These are phyloP conservation scores for Falco berigora DNA, from an alignment of 2,797 vertebrate genomes.

Conservation along the genomic window DNA sequence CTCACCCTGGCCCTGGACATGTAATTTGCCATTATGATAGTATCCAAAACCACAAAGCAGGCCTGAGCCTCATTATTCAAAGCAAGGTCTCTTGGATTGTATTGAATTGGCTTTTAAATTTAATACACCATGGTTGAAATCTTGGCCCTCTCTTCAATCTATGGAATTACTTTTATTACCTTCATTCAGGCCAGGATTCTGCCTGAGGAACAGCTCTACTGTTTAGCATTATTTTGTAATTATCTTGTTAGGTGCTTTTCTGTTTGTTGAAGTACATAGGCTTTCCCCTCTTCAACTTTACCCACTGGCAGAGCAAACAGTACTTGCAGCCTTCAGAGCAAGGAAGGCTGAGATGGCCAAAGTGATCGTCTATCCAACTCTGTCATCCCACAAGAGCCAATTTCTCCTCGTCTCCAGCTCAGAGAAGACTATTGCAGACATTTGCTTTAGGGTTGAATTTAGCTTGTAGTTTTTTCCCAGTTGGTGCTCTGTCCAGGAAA, in stretches of 20 bases:
- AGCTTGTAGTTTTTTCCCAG: constrained; percentile 10
- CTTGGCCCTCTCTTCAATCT: neutral
- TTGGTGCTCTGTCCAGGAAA: neutral
- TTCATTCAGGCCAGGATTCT: neutral
- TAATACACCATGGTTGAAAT: neutral
- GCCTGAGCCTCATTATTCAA: neutral
- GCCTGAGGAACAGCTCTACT: neutral
- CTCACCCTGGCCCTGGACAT: neutral
- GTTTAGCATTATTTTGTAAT: neutral
- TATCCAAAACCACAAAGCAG: neutral
- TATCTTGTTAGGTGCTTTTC: neutral
- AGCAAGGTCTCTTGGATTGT: neutral
- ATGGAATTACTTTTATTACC: neutral
- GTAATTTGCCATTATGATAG: neutral
- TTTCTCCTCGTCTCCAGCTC: neutral
- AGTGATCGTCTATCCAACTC: neutral
- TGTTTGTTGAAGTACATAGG: neutral
- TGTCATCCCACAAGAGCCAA: neutral
- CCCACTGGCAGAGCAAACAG: neutral
- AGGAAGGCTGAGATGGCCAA: neutral
- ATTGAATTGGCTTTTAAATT: neutral
- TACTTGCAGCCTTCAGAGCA: neutral
- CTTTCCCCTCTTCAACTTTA: neutral
- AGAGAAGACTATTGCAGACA: neutral
- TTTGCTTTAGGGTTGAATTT: neutral